Percentiles rank a stretch among this genome's conserved stretches.
Conservation (phyloP, 2,888 invertebrate genomes). For the Clepsis dumicolana region DNA sequence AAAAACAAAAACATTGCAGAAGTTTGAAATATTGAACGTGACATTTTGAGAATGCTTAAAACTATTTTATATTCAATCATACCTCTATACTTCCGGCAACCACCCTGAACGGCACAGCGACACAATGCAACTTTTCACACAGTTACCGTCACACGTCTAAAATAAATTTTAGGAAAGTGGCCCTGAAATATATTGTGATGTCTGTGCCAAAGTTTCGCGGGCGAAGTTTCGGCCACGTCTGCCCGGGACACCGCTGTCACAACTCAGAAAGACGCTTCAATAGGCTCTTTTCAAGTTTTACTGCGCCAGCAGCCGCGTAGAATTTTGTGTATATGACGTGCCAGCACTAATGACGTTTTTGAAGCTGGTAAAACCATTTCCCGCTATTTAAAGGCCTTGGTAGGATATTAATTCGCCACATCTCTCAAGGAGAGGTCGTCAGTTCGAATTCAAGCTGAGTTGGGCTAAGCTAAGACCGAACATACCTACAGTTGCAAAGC, state of each 20-base stretch:
- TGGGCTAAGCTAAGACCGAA: no score
- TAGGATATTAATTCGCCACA: no score
- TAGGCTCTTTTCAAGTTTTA: constrained; percentile 53
- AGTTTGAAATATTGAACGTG: no score
- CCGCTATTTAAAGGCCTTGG: background rate
- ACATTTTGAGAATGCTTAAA: background rate
- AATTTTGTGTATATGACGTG: constrained; percentile 34
- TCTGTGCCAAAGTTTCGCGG: constrained; percentile 40
- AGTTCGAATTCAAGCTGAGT: no score
- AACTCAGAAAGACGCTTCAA: constrained; percentile 42
- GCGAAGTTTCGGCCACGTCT: constrained; percentile 51
- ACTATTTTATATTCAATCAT: background rate
- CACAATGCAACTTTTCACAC: constrained; percentile 2
- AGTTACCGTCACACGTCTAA: constrained; percentile 16
- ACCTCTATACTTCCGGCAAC: background rate
- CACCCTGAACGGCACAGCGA: background rate
- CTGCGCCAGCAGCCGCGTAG: constrained; percentile 27
- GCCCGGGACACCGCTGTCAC: constrained; percentile 47
- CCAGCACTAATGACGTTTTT: constrained; percentile 32
- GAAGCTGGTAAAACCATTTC: background rate
- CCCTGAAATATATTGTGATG: constrained; percentile 39
- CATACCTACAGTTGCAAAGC: no score
- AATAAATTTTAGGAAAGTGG: constrained; percentile 35
- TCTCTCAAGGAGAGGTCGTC: no score
- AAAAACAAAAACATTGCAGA: no score